A percentile compares a stretch with the other conserved stretches of the same genome.
Conservation (phyloP, 53 echinoderm and acorn worm genomes). For the Holothuria leucospilota region DNA sequence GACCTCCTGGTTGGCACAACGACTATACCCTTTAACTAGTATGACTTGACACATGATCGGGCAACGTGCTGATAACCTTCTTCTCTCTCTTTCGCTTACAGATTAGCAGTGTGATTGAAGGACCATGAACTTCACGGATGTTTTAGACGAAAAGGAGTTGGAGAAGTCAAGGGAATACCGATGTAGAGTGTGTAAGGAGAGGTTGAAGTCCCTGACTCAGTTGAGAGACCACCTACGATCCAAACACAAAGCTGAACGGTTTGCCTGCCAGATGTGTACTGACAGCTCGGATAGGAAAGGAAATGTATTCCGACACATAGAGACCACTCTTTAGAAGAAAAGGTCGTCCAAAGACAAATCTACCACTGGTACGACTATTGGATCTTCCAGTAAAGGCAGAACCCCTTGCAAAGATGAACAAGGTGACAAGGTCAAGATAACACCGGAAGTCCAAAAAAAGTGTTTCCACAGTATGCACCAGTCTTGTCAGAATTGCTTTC, state of each 20-base stretch:
- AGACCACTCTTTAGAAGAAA: neutral
- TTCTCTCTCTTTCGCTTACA: neutral
- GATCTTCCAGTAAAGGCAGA: no score
- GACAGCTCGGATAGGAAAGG: no score
- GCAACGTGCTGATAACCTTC: no score
- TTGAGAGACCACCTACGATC: neutral
- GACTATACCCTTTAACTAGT: neutral
- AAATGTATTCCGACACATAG: neutral
- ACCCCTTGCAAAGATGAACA: no score
- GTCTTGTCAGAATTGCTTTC: neutral
- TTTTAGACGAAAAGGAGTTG: neutral
- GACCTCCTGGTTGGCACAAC: neutral
- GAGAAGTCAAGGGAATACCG: constrained; percentile 16
- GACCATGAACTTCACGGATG: constrained; percentile 14
- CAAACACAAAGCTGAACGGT: neutral
- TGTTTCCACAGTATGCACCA: neutral
- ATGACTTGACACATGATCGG: no score
- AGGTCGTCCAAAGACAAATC: no score
- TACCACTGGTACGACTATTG: no score
- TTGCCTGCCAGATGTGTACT: constrained; percentile 7
- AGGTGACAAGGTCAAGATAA: no score
- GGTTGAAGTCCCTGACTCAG: neutral
- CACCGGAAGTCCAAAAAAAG: neutral
- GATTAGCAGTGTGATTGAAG: no score
- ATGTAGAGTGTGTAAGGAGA: neutral